These are phyloP conservation scores for Lithophane socia DNA, from an alignment of 2,888 invertebrate species.

Conservation along the genomic window DNA sequence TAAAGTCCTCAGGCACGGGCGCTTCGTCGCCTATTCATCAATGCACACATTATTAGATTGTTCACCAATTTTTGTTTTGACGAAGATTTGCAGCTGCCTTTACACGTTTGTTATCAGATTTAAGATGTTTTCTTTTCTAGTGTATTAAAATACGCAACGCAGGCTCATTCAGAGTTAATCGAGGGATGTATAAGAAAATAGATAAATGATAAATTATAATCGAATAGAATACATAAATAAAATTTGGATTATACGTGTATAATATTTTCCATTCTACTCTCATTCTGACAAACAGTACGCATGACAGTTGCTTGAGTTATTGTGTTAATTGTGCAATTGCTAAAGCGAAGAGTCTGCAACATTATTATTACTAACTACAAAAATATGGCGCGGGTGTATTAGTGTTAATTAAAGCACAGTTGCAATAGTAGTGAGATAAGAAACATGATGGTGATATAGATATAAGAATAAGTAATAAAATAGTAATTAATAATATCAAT, in stretches of 20 bases:
- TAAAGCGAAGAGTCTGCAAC: conserved; percentile 82
- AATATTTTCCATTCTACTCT: conserved; percentile 75
- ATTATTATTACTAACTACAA: conserved; percentile 79
- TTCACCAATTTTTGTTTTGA: conserved; percentile 67
- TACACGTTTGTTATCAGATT: conserved; percentile 74
- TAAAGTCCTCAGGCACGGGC: conserved; percentile 97
- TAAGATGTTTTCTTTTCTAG: conserved; percentile 89
- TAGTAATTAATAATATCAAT: conserved; percentile 59
- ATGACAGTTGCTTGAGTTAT: conserved; percentile 87
- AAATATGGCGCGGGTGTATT: conserved; percentile 74
- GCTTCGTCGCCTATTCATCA: conserved; percentile 96
- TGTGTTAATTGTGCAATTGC: conserved; percentile 84
- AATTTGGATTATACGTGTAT: conserved; percentile 76
- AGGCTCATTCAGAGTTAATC: conserved; percentile 84
- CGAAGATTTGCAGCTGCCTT: conserved; percentile 80
- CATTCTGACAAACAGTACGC: conserved; percentile 86
- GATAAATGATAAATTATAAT: conserved; percentile 74
- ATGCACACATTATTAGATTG: conserved; percentile 76
- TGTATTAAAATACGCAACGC: conserved; percentile 76
- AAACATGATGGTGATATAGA: conserved; percentile 66
- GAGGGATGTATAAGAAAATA: conserved; percentile 82
- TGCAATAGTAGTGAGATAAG: conserved; percentile 63
- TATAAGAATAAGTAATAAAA: conserved; percentile 59
- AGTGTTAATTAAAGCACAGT: conserved; percentile 64
- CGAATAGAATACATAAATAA: conserved; percentile 78